Evolutionary conservation across 2,113 vertebrate genomes (phyloP).

Genomic region (Otus sunia): DNA sequence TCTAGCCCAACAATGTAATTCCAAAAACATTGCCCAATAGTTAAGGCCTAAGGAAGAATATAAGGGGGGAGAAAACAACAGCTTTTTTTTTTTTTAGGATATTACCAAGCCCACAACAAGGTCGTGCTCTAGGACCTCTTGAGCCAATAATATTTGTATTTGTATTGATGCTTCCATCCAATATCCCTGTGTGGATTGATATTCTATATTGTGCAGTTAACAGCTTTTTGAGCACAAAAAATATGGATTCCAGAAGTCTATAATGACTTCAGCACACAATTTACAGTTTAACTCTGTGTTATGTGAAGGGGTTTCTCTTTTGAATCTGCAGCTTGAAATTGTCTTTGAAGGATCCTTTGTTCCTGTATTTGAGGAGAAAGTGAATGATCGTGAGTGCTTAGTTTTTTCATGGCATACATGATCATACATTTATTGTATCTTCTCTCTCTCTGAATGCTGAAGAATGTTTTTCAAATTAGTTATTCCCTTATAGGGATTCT

Average conservation of each 20-base stretch:
- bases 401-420: neutral
- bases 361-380: neutral
- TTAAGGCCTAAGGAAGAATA: neutral
- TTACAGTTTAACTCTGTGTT: neutral
- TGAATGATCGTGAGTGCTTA: rapidly evolving
- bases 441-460: neutral
- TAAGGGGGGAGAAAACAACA: rapidly evolving
- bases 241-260: neutral
- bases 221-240: neutral
- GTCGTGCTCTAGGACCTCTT: neutral
- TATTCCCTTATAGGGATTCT: neutral
- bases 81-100: neutral
- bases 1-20: neutral
- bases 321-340: neutral
- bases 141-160: neutral
- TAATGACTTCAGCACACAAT: neutral
- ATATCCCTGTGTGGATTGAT: neutral
- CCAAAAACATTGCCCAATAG: neutral
- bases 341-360: neutral
- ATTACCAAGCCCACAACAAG: neutral
- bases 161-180: neutral
- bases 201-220: neutral
- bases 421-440: neutral
- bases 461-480: neutral
- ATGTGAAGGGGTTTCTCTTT: neutral